These are phyloP conservation scores for Linyphia triangularis DNA, from an alignment of 2,888 invertebrate genomes.

Conservation along the genomic window DNA sequence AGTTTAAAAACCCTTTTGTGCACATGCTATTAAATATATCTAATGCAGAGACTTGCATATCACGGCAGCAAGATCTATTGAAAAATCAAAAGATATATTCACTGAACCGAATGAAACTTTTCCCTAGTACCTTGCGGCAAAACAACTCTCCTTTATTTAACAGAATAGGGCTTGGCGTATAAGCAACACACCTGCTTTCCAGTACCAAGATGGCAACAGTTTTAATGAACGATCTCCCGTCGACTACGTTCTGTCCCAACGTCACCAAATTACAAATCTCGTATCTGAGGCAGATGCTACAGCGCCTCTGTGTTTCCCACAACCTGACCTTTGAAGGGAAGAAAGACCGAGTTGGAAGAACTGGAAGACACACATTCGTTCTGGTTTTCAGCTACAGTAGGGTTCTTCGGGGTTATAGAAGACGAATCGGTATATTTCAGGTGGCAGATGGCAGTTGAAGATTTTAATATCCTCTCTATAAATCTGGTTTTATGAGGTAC, in stretches of 20 bases:
- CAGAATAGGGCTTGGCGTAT: constrained; percentile 21
- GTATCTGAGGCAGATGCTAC: constrained; percentile 31
- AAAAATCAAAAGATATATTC: no score
- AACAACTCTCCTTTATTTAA: not conserved
- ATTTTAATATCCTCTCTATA: not conserved
- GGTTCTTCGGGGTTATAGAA: constrained; percentile 9
- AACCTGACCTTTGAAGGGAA: not conserved
- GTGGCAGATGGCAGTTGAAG: constrained; percentile 13
- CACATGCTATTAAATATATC: no score
- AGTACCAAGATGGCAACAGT: not conserved
- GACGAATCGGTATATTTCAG: constrained; percentile 17
- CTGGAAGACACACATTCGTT: constrained; percentile 9
- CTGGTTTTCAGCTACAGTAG: constrained; percentile 29
- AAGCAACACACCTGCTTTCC: constrained; percentile 33
- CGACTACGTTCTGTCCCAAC: not conserved
- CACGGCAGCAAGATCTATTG: no score
- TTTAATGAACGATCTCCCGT: constrained; percentile 60
- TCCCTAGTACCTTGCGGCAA: not conserved
- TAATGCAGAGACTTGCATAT: no score
- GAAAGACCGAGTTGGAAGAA: not conserved
- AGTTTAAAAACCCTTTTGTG: no score
- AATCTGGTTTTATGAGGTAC: not conserved
- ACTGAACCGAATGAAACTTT: not conserved
- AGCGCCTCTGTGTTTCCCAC: constrained; percentile 1
- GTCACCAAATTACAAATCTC: constrained; percentile 25